Conservation (phyloP, 2,113 vertebrate species). For the Hyaena hyaena region DNA sequence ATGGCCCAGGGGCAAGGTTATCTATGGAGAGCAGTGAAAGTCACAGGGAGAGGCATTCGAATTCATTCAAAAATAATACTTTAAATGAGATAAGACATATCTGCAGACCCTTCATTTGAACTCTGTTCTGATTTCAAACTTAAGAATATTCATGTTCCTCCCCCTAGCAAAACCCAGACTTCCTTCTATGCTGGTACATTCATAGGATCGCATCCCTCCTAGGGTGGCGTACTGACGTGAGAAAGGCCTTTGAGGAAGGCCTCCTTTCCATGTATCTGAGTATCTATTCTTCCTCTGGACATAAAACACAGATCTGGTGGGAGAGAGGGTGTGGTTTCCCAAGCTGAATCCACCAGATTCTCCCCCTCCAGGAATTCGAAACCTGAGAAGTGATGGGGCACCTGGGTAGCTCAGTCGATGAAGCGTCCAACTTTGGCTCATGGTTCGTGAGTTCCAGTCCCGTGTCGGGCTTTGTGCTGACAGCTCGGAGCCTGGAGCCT, state of each 20-base stretch:
- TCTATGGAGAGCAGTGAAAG: not conserved
- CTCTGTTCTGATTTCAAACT: not conserved
- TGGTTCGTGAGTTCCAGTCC: too few species aligned
- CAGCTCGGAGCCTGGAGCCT: too few species aligned
- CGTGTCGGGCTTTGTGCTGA: too few species aligned
- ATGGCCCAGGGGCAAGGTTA: not conserved
- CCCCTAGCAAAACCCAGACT: not conserved
- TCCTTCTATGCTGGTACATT: not conserved
- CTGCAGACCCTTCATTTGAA: not conserved
- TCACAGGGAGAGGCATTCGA: not conserved
- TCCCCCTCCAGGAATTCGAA: not conserved
- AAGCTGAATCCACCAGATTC: not conserved
- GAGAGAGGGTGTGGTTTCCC: not conserved
- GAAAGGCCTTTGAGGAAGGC: not conserved
- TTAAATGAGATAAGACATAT: conserved; percentile 8
- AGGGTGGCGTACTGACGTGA: not conserved
- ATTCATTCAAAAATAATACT: not conserved
- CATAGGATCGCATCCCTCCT: not conserved
- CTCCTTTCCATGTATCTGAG: not conserved
- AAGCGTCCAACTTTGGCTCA: too few species aligned
- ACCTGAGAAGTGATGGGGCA: not conserved
- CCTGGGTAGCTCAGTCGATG: too few species aligned
- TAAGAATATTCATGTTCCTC: not conserved
- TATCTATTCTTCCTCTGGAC: not conserved
- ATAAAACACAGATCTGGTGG: not conserved